Evolutionary conservation across 2,113 vertebrate genomes (phyloP), one percentile per base, ranked within the genome.

Genomic region (Hypocryptadius cinnamomeus): DNA sequence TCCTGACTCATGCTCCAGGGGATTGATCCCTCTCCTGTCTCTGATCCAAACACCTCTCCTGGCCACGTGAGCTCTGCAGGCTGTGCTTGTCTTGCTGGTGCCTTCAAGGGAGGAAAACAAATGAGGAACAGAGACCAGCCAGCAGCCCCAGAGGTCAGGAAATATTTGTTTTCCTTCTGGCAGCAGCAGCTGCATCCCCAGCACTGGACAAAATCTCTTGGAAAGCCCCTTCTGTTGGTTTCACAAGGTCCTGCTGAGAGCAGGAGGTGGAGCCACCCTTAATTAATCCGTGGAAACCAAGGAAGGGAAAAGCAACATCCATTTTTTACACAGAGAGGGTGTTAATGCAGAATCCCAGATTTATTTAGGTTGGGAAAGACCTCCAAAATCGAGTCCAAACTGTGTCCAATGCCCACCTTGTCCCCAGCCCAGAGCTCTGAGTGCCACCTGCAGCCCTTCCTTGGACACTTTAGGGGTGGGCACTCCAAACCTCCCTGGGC

Each of bases 211-310:
- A 7, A 7, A 9, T 11, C n/a, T 72, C 39, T 53, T 56, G 64
- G 23, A 45, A 45, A 61, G 42, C 21, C 54, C 39, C 21, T 64
- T 15, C 31, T 85, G 30, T 50, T n/a, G 63, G 45, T 13, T 70
- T 37, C 24, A 28, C 56, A 2, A 2, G 33, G 31, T 9, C 5
- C 0, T 1, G 3, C 64, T 20, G 57, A 10, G 63, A 56, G 39
- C 40, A 35, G 68, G 24, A 48, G 47, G 1, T 30, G 42, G 22
- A 71, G 27, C 59, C 30, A 40, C 51, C 17, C 15, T 0, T 16
- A 6, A 37, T 0, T 14, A 7, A 42, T n/a, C 8, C 30, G 33
- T 30, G 11, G 10, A 40, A n/a, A 40, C 1, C 11, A 53, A 42
- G 42, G n/a, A 17, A 72, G 39, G 23, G 27, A 31, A 72, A 85